Percentiles rank a stretch among this genome's conserved stretches.
phyloP scores from a whole-genome alignment of 2,113 vertebrate genomes.

The Erythrolamprus reginae region DNA sequence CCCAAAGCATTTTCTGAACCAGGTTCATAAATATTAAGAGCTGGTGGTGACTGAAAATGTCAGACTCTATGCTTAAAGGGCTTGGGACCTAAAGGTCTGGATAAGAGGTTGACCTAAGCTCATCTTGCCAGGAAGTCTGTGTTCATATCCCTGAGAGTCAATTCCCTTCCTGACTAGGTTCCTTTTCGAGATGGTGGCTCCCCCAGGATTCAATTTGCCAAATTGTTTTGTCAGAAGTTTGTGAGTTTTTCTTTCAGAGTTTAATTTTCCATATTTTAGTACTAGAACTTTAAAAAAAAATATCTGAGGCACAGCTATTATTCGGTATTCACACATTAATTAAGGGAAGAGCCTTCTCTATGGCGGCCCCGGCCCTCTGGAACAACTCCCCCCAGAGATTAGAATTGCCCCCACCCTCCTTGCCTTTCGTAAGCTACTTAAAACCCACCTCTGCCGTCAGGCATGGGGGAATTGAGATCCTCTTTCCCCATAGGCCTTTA shows the following conservation, averaged over 20 bases:
- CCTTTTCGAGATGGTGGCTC: background rate
- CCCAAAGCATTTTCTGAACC: slow-evolving; percentile 5
- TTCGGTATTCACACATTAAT: background rate
- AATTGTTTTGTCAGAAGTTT: background rate
- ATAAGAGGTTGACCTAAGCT: background rate
- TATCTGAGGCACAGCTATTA: background rate
- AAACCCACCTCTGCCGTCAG: too few species aligned
- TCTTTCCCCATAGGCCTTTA: too few species aligned
- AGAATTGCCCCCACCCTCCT: too few species aligned
- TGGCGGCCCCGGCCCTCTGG: too few species aligned
- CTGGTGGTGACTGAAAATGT: background rate
- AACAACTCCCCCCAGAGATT: too few species aligned
- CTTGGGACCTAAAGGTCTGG: background rate
- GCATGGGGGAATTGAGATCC: too few species aligned
- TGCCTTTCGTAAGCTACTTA: too few species aligned
- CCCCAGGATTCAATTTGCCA: background rate
- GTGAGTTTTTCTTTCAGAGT: background rate
- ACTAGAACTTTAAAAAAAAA: background rate
- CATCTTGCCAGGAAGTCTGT: background rate
- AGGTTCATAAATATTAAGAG: slow-evolving; percentile 22
- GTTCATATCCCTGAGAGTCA: background rate
- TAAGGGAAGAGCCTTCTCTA: too few species aligned
- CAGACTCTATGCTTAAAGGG: background rate
- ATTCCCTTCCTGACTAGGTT: background rate
- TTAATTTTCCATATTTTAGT: background rate